A percentile compares a stretch with the other conserved stretches of the same genome.
phyloP scores from a whole-genome alignment of 2,113 vertebrate species.

The Miniopterus natalensis region DNA sequence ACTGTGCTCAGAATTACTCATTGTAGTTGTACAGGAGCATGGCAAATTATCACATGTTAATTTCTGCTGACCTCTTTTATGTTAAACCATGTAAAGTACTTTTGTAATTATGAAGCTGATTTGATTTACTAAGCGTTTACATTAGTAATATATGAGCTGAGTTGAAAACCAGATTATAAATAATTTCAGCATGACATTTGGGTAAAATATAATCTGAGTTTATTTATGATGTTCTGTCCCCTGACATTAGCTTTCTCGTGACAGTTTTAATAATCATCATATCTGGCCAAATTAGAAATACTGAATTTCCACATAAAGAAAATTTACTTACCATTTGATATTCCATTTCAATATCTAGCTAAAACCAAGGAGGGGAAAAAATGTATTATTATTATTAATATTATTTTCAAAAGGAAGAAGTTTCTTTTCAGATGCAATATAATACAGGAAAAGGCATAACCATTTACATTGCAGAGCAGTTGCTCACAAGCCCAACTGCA shows the following conservation, averaged over 20 bases:
- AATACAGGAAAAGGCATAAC: not conserved
- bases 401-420: not conserved
- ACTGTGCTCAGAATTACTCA: slow-evolving; percentile 42
- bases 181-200: slow-evolving; percentile 61
- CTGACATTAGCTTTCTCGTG: slow-evolving; percentile 46
- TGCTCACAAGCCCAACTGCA: not conserved
- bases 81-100: slow-evolving; percentile 64
- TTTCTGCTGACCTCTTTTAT: slow-evolving; percentile 67
- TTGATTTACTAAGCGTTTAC: slow-evolving; percentile 67
- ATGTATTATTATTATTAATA: not conserved
- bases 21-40: slow-evolving; percentile 58
- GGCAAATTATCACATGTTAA: slow-evolving; percentile 67
- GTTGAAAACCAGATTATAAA: slow-evolving; percentile 65
- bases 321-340: not conserved
- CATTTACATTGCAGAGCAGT: not conserved
- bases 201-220: slow-evolving; percentile 60
- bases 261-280: slow-evolving; percentile 33
- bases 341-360: not conserved
- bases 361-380: not conserved
- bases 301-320: not conserved
- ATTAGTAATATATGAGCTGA: slow-evolving; percentile 60
- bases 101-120: slow-evolving; percentile 65
- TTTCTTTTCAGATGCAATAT: not conserved
- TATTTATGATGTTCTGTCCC: slow-evolving; percentile 44
- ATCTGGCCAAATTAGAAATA: slow-evolving; percentile 69